phyloP scores from a whole-genome alignment of 2,888 invertebrate species.

The Incurvaria masculella region DNA sequence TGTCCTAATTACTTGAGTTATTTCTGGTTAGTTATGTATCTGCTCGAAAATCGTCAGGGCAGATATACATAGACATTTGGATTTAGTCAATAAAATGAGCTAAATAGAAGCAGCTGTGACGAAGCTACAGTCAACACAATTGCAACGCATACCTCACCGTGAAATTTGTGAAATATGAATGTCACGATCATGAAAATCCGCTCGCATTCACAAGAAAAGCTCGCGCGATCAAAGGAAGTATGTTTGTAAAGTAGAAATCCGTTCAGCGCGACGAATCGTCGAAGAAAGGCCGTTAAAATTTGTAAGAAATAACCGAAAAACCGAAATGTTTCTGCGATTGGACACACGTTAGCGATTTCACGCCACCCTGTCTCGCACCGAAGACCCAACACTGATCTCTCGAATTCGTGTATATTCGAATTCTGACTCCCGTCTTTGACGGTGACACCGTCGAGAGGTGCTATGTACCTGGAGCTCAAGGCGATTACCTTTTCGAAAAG shows the following conservation, averaged over 20 bases:
- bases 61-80: too few species aligned
- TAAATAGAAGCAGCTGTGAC: constrained; percentile 45
- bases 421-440: too few species aligned
- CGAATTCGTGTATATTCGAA: too few species aligned
- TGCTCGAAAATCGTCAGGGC: too few species aligned
- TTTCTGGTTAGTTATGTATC: too few species aligned
- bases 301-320: constrained; percentile 58
- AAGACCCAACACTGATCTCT: too few species aligned
- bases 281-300: constrained; percentile 58
- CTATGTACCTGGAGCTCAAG: too few species aligned
- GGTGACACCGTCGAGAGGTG: too few species aligned
- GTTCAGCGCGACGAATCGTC: constrained; percentile 47
- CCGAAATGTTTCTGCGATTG: constrained; percentile 58
- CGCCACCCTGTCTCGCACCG: constrained; percentile 35
- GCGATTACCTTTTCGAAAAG: neutral
- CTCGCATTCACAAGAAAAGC: constrained; percentile 34
- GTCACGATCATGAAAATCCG: constrained; percentile 50
- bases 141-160: constrained; percentile 48
- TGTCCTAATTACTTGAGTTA: too few species aligned
- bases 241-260: constrained; percentile 54
- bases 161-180: constrained; percentile 33
- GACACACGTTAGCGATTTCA: constrained; percentile 46
- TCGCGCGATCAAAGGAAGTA: constrained; percentile 47
- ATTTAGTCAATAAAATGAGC: neutral
- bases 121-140: constrained; percentile 55